Percentiles rank a stretch among this genome's conserved stretches.
phyloP scores from a whole-genome alignment of 2,797 vertebrate species.

The Cossypha niveicapilla region DNA sequence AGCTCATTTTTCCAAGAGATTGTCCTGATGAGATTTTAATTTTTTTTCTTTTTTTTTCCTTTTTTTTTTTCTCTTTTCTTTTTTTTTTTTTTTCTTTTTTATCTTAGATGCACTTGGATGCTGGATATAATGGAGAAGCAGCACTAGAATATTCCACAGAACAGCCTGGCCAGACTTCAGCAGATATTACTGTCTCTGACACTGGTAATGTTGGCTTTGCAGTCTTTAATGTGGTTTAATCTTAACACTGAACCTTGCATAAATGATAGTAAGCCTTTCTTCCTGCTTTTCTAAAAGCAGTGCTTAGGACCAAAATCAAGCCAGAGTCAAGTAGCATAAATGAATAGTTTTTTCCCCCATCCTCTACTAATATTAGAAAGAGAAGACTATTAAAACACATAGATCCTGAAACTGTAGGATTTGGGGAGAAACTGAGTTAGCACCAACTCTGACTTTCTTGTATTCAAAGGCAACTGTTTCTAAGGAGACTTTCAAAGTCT shows the following conservation, averaged over 20 bases:
- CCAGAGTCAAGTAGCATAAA: background rate
- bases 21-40: background rate
- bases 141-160: background rate
- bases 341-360: background rate
- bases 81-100: background rate
- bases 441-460: background rate
- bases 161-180: background rate
- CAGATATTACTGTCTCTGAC: background rate
- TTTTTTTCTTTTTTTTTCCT: no score
- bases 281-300: background rate
- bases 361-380: background rate
- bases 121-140: background rate
- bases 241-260: background rate
- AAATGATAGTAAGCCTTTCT: background rate
- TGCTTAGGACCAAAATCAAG: background rate
- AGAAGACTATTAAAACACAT: background rate
- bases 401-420: background rate
- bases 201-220: background rate
- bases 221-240: background rate
- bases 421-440: background rate
- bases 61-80: no score
- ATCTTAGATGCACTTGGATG: background rate
- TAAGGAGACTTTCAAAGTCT: background rate
- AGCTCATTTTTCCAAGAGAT: background rate
- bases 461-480: background rate